Evolutionary conservation across 2,888 invertebrate species (phyloP), one percentile per base, ranked within the genome.

Genomic region (Strigamia maritima): DNA sequence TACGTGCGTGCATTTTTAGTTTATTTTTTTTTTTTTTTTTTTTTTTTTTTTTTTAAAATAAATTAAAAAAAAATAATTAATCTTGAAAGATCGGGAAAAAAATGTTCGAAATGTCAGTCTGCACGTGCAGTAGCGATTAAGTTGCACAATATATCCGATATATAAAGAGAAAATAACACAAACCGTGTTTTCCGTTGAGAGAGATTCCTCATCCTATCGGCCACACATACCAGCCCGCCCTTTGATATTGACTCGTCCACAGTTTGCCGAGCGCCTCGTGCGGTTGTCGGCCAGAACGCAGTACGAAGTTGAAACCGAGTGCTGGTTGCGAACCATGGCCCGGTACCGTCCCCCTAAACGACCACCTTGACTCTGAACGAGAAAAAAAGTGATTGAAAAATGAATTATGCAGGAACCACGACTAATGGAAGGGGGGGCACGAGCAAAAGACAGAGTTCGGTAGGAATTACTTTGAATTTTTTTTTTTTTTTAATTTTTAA

Each of bases 231-330:
- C 60, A 22, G 22, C 22, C 60, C 24, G 22, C 60, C 60, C 60
- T 24, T 6, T 44, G 22, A 60, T 54, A 60, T 60, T 60, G 60
- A 60, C 60, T 60, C 60, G 24, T 24, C 60, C 60, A 22, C 22
- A 60, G 60, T 60, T 60, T 14, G 60, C 7, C 60, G 60, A 60
- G 60, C 60, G 60, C 60, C 60, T 60, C 60, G 22, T 22, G 60
- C 60, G 60, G 60, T 44, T 44, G 44, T 44, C 8, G 16, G 8
- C 14, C 44, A 44, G 44, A 44, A 24, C 40, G 40, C 40, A 40
- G 40, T 14, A 40, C 60, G 60, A 60, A 60, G 60, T 60, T 24
- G 60, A 60, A 60, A 60, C 24, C 60, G 60, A 24, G 24, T 60
- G 60, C 22, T 60, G 60, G 60, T 60, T 22, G 60, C 60, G 14